Evolutionary conservation across 2,888 invertebrate genomes (phyloP).

Genomic region (Apeira syringaria): DNA sequence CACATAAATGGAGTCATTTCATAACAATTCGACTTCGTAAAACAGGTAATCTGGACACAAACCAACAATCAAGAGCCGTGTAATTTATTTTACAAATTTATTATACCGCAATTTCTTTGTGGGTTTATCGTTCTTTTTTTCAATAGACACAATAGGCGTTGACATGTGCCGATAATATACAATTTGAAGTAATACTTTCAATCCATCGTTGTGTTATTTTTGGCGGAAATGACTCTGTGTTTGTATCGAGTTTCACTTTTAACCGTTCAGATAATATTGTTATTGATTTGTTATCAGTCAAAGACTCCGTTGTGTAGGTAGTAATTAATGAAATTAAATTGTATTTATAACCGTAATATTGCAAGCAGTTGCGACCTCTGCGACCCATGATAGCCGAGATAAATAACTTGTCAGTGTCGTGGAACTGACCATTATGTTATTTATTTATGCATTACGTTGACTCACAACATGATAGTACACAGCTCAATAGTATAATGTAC

Average conservation of each 20-base stretch:
- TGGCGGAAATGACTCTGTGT: slow-evolving; percentile 66
- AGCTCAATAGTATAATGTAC: slow-evolving; percentile 16
- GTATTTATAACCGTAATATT: slow-evolving; percentile 73
- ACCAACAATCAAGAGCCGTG: slow-evolving; percentile 70
- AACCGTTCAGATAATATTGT: slow-evolving; percentile 47
- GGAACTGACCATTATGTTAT: slow-evolving; percentile 69
- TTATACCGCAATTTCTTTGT: slow-evolving; percentile 72
- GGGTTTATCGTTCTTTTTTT: slow-evolving; percentile 55
- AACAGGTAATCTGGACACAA: slow-evolving; percentile 76
- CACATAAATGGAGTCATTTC: slow-evolving; percentile 75
- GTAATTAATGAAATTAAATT: slow-evolving; percentile 78
- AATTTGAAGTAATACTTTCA: slow-evolving; percentile 55
- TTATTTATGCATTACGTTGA: slow-evolving; percentile 49
- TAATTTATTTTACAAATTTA: slow-evolving; percentile 77
- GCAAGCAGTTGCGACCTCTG: slow-evolving; percentile 56
- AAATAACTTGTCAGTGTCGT: slow-evolving; percentile 60
- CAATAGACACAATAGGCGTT: slow-evolving; percentile 73
- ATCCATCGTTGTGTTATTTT: slow-evolving; percentile 5
- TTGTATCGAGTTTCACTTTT: slow-evolving; percentile 56
- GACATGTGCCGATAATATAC: slow-evolving; percentile 72
- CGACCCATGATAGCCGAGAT: slow-evolving; percentile 61
- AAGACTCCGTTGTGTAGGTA: slow-evolving; percentile 67
- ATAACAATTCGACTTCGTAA: slow-evolving; percentile 66
- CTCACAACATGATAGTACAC: slow-evolving; percentile 37
- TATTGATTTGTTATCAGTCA: slow-evolving; percentile 73